Conservation (phyloP, 2,888 invertebrate genomes). For the Ochropleura leucogaster region DNA sequence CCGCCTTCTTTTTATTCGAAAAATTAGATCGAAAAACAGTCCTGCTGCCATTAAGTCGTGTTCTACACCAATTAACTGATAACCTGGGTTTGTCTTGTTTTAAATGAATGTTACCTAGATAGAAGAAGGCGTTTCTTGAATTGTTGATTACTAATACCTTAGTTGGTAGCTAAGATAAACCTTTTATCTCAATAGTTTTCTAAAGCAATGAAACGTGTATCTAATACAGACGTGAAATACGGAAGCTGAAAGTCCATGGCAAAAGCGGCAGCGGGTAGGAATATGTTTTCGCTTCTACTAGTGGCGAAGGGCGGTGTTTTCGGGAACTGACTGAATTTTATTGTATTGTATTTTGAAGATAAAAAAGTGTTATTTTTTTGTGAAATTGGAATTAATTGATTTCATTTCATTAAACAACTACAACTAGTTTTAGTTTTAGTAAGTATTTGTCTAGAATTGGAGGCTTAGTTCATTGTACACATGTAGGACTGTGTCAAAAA, state of each 20-base stretch:
- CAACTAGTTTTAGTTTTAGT: neutral
- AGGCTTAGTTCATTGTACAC: neutral
- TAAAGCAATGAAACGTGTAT: constrained; percentile 32
- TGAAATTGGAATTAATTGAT: neutral
- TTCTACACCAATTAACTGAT: neutral
- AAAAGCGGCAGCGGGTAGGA: constrained; percentile 17
- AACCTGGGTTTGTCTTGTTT: neutral
- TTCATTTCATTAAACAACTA: neutral
- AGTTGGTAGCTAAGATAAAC: constrained; percentile 12
- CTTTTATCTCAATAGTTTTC: constrained; percentile 23
- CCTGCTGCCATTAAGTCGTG: neutral
- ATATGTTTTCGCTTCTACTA: neutral
- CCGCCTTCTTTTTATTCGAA: neutral
- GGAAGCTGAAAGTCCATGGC: constrained; percentile 11
- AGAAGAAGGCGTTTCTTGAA: constrained; percentile 15
- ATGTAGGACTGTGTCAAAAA: neutral
- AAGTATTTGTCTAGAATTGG: neutral
- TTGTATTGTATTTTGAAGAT: no score
- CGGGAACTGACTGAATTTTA: neutral
- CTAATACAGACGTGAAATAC: constrained; percentile 39
- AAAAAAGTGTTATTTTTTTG: neutral
- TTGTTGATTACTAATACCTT: constrained; percentile 22
- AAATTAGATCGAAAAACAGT: neutral
- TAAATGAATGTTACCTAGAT: neutral
- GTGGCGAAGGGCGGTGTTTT: neutral